Evolutionary conservation across 2,888 invertebrate genomes (phyloP), one percentile per base, ranked within the genome.

Genomic region (Rhodophaea formosa): DNA sequence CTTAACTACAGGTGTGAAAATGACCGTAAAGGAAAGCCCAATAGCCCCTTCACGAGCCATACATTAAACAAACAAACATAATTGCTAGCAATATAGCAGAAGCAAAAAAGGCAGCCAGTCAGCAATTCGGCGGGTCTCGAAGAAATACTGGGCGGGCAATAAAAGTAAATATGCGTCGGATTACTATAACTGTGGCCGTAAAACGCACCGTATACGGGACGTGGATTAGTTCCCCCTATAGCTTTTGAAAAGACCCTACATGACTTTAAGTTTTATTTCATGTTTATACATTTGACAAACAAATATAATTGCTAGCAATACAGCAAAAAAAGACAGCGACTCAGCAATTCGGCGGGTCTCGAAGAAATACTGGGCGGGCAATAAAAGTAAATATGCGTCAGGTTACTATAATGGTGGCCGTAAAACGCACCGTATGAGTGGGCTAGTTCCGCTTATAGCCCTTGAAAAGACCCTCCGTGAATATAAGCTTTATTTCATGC

Each of bases 331-430:
- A 56, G 55, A 57, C 15, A 55, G 43, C 57, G 47, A 49, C 53
- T 59, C 60, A 56, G 58, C 62, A 57, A 55, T 49, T 53, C 52
- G 43, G 56, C 53, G 57, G 47, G 55, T 59, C 32, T 53, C 58
- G 59, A 66, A 66, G 61, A 74, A 70, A 75, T 72, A 72, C 71
- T 68, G 67, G 66, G 65, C 62, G 64, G 67, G 72, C 74, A 75
- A 79, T 82, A 81, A 82, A 82, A 79, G 77, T 78, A 80, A 80
- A 81, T 79, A 80, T 78, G 72, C 73, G 71, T 42, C 58, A 62
- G 65, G 65, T 67, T 65, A 66, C 65, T 62, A 59, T 61, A 58
- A 59, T 61, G 59, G 45, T 16, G 56, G 23, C 23, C 56, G 47
- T 56, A 56, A 56, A 53, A 56, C 32, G 54, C 54, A 53, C 53